phyloP scores from a whole-genome alignment of 1,140 invertebrate genomes.

The Eufriesea mexicana region DNA sequence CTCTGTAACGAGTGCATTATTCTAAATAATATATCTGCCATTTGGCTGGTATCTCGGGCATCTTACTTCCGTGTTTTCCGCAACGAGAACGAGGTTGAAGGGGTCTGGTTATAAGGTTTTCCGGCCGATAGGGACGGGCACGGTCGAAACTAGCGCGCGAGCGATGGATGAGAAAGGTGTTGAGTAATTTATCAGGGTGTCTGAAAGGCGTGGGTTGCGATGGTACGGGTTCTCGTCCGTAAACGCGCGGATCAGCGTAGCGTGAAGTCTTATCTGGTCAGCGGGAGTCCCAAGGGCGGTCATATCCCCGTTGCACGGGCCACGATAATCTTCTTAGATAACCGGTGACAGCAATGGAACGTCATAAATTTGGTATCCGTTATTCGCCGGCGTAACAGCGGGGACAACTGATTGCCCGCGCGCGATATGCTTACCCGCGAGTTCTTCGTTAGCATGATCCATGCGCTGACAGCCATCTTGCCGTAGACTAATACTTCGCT shows the following conservation, averaged over 20 bases:
- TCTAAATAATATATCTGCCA: not conserved
- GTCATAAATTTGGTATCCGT: slow-evolving; percentile 49
- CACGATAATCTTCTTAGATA: slow-evolving; percentile 50
- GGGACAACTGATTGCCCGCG: slow-evolving; percentile 16
- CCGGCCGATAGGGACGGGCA: slow-evolving; percentile 51
- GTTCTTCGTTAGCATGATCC: not conserved
- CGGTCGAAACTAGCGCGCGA: slow-evolving; percentile 42
- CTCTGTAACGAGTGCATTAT: not conserved
- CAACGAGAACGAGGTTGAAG: slow-evolving; percentile 36
- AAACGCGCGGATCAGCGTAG: slow-evolving; percentile 58
- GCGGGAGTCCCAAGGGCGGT: slow-evolving; percentile 66
- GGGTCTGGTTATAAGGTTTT: slow-evolving; percentile 49
- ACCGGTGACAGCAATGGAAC: slow-evolving; percentile 23
- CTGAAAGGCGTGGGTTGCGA: slow-evolving; percentile 66
- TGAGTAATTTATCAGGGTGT: slow-evolving; percentile 76
- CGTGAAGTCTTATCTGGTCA: slow-evolving; percentile 69
- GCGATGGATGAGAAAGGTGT: slow-evolving; percentile 63
- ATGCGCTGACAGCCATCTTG: not conserved
- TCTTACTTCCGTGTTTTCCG: slow-evolving; percentile 39
- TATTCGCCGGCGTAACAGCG: slow-evolving; percentile 5
- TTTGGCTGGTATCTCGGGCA: not conserved
- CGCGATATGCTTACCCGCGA: not conserved
- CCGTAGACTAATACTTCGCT: not conserved
- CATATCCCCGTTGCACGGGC: slow-evolving; percentile 49
- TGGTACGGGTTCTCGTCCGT: slow-evolving; percentile 53